Base-by-base conservation (phyloP, 2,888 invertebrate species). In the Drosophila helvetica region DNA sequence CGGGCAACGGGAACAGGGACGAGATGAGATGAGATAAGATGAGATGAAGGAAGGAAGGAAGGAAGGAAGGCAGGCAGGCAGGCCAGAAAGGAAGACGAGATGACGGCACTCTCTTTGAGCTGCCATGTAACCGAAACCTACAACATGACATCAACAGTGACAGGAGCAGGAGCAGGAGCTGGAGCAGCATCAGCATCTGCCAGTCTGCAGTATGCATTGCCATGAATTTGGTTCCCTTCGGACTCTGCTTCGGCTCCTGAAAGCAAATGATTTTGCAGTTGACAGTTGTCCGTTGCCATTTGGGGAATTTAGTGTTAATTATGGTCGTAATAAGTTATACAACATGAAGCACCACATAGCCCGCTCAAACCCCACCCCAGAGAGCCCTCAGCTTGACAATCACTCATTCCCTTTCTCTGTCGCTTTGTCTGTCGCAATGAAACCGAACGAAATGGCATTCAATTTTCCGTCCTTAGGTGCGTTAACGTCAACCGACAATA, bases 251-350 rank as follows among this genome's bases (percentile, higher is more conserved):
- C 62, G 58, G 38, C 54, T 56, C 30, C 72, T 69, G 64, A 79
- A 77, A 76, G 54, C 86, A 89, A 89, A 85, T 82, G 86, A 89
- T 89, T 87, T 85, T 89, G 85, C 88, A 89, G 89, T 72, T 87
- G 89, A 87, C 88, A 88, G 82, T 85, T 85, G 88, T 87, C 88
- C 80, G 74, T 72, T 81, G 88, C 77, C 78, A 79, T 89, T 85
- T 85, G 66, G 87, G 85, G 86, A 85, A 87, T 89, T 87, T 88
- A 85, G 88, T 88, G 89, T 87, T 85, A 85, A 85, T 85, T 85
- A 85, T 87, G 78, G 79, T 78, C 78, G 89, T 85, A 87, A 85
- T 88, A 87, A 77, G 77, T 88, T 85, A 85, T 86, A 78, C 65
- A 79, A 80, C 81, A 72, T 64, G 64, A 51, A 60, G 62, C 55